These are phyloP conservation scores for Hoplostethus mediterraneus DNA, from an alignment of 2,797 vertebrate genomes.

Conservation along the genomic window DNA sequence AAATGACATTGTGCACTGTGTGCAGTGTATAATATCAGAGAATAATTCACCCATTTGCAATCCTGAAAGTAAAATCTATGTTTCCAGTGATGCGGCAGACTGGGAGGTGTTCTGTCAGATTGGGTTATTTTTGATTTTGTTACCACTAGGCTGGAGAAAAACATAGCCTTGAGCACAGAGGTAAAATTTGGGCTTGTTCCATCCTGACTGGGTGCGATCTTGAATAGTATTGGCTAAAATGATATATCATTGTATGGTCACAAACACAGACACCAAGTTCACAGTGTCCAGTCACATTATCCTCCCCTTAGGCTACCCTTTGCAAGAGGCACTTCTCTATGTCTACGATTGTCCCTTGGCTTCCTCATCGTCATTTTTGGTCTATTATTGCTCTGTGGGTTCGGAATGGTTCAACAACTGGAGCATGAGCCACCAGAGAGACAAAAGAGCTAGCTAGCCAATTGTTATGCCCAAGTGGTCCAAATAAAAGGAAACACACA, in stretches of 20 bases:
- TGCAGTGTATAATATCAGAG: background rate
- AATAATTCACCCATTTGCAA: background rate
- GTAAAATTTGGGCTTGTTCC: conserved; percentile 1
- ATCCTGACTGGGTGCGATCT: conserved; percentile 12
- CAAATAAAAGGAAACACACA: background rate
- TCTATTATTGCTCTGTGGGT: conserved; percentile 1
- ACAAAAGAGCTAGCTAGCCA: conserved; percentile 7
- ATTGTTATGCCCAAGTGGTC: conserved; percentile 9
- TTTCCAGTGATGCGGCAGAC: background rate
- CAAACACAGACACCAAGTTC: conserved; percentile 21
- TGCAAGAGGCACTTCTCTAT: conserved; percentile 19
- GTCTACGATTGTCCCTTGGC: conserved; percentile 12
- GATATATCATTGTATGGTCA: conserved; percentile 5
- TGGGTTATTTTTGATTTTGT: background rate
- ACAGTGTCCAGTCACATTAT: conserved; percentile 17
- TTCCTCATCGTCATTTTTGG: conserved; percentile 3
- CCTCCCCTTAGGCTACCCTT: conserved; percentile 24
- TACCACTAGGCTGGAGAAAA: conserved; percentile 6
- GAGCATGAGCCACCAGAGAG: conserved; percentile 4
- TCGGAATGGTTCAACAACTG: conserved; percentile 28
- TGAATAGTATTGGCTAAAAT: conserved; percentile 39
- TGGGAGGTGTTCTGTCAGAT: background rate
- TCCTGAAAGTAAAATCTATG: conserved; percentile 4
- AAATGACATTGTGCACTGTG: background rate
- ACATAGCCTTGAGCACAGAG: background rate